Evolutionary conservation across 2,113 vertebrate species (phyloP), one percentile per base, ranked within the genome.

Genomic region (Caretta caretta): DNA sequence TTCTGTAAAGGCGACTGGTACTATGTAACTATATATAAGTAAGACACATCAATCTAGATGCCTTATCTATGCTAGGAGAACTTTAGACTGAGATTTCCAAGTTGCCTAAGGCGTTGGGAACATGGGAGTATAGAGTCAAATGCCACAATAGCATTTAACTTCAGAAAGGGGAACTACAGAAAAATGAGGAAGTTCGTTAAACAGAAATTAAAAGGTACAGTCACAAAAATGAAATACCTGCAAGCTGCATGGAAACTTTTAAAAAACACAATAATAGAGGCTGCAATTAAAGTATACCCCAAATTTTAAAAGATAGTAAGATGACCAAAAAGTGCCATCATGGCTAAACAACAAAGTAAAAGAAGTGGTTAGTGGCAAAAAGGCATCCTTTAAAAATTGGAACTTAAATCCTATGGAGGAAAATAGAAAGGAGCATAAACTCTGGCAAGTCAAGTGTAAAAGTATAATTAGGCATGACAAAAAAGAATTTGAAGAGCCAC

Each of bases 11-110:
- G 35, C 48, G 14, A 78, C 19, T 46, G 54, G 38, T 38, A 56
- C 19, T 42, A 27, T 31, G 17, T 22, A 27, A 46, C 54, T 51
- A 53, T 24, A 38, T 49, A 51, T 22, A n/a, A 59, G 5, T 50
- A 50, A 8, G 10, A 59, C 16, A 42, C 50, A 79, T 84, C 49
- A 51, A 46, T 90, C 42, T 50, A 84, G 48, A 62, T 46, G 17
- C 42, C 54, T 35, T 24, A 59, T 72, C 59, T 82, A 38, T 82
- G 24, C 50, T 38, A 87, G 80, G 49, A 91, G 90, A 48, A 92
- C 22, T 72, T 35, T 27, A 90, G 10, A 35, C 80, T n/a, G n/a
- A 87, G 62, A 86, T 86, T 97, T 87, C 81, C 80, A 86, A 95
- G 14, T 4, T 84, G 56, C n/a, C 5, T 14, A 78, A 48, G 24